phyloP scores from a whole-genome alignment of 2,797 vertebrate genomes.

The Scomberomorus guttatus region DNA sequence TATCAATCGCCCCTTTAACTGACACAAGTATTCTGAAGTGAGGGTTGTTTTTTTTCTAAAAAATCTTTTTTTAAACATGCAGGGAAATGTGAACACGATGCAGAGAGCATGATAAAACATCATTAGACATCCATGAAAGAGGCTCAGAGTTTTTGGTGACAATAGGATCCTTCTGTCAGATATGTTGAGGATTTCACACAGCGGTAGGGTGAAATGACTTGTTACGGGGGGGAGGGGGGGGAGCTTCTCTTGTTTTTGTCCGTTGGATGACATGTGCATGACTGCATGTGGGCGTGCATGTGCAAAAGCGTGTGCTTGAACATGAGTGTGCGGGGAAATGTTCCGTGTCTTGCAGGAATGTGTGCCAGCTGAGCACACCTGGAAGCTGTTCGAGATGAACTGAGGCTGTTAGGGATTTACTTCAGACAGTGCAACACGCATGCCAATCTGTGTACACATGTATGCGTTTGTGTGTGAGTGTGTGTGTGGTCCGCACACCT shows the following conservation, averaged over 20 bases:
- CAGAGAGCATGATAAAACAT: conserved; percentile 73
- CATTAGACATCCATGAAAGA: conserved; percentile 75
- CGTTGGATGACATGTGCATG: conserved; percentile 33
- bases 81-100: conserved; percentile 71
- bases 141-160: conserved; percentile 58
- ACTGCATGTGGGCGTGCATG: neutral
- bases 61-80: conserved; percentile 62
- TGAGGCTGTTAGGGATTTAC: conserved; percentile 70
- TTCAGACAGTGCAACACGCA: conserved; percentile 53
- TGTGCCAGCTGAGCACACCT: conserved; percentile 67
- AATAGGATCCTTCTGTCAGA: conserved; percentile 71
- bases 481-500: conserved; percentile 47
- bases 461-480: conserved; percentile 25
- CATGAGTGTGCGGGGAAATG: conserved; percentile 14
- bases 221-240: conserved; percentile 24
- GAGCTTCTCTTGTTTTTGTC: conserved; percentile 27
- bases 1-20: conserved; percentile 81
- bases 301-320: conserved; percentile 1
- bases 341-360: conserved; percentile 50
- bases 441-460: conserved; percentile 53
- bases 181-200: conserved; percentile 66
- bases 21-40: conserved; percentile 77
- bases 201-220: conserved; percentile 46
- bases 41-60: conserved; percentile 26
- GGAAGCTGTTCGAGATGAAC: conserved; percentile 76